Percentiles rank a stretch among this genome's conserved stretches.
These are phyloP conservation scores for Epicauta chinensis DNA, from an alignment of 1,140 invertebrate genomes.

Conservation along the genomic window DNA sequence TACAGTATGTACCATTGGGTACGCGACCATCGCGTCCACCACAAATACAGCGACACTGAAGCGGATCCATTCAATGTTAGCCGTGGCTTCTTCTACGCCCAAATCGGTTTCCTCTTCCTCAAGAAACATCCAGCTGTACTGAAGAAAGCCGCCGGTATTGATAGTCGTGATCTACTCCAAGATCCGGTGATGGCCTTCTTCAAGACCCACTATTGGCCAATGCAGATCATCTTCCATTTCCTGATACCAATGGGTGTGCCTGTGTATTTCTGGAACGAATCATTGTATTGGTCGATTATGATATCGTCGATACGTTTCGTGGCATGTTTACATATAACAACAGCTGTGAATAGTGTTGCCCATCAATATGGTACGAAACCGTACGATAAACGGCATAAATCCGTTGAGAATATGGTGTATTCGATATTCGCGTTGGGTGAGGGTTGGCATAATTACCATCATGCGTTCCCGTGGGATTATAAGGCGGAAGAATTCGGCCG, in stretches of 20 bases:
- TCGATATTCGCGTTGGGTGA: slow-evolving; percentile 55
- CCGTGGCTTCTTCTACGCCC: slow-evolving; percentile 91
- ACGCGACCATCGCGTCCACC: slow-evolving; percentile 80
- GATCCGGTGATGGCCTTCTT: slow-evolving; percentile 71
- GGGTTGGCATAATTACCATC: slow-evolving; percentile 90
- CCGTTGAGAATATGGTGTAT: slow-evolving; percentile 64
- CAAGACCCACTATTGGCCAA: slow-evolving; percentile 56
- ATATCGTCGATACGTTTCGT: slow-evolving; percentile 48
- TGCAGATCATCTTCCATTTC: slow-evolving; percentile 65
- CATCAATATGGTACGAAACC: slow-evolving; percentile 58
- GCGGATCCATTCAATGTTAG: slow-evolving; percentile 92
- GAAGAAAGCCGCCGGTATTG: slow-evolving; percentile 76
- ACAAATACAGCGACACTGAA: slow-evolving; percentile 90
- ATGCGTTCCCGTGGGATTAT: slow-evolving; percentile 78
- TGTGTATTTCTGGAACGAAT: slow-evolving; percentile 47
- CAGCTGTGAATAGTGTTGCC: slow-evolving; percentile 68
- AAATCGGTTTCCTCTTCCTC: slow-evolving; percentile 86
- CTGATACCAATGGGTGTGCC: slow-evolving; percentile 66
- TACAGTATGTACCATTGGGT: slow-evolving; percentile 68
- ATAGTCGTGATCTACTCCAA: slow-evolving; percentile 74
- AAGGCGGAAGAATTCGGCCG: slow-evolving; percentile 58
- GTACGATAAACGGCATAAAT: slow-evolving; percentile 63
- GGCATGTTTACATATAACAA: slow-evolving; percentile 56
- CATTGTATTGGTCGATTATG: slow-evolving; percentile 46
- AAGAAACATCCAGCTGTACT: slow-evolving; percentile 85